These are phyloP conservation scores for Hypotaenidia philippensis DNA, from an alignment of 2,797 vertebrate genomes.

Conservation along the genomic window DNA sequence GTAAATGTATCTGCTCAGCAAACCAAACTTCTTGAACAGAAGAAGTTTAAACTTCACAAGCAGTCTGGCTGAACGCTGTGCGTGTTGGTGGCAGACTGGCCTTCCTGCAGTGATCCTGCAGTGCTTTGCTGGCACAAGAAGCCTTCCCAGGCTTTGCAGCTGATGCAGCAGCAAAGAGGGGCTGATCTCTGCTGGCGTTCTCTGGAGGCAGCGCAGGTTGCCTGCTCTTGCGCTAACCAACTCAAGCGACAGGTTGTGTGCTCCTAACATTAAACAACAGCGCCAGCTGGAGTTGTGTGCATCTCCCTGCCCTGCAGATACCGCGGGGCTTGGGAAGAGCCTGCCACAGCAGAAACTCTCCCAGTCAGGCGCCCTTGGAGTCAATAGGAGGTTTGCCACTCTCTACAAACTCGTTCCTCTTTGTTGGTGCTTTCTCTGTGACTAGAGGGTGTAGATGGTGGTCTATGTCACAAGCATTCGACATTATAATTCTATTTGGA, in stretches of 20 bases:
- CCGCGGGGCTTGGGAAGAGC: not conserved
- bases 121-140: not conserved
- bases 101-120: not conserved
- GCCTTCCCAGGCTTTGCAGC: not conserved
- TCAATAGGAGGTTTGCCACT: not conserved
- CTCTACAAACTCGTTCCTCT: not conserved
- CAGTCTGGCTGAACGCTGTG: not conserved
- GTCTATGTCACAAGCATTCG: not conserved
- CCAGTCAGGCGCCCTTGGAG: not conserved
- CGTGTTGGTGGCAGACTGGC: not conserved
- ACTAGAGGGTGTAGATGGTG: not conserved
- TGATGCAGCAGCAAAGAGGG: not conserved
- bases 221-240: not conserved
- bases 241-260: too few relatives aligned
- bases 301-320: not conserved
- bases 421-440: not conserved
- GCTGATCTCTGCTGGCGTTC: not conserved
- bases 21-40: not conserved
- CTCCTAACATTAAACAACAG: slow-evolving; percentile 16
- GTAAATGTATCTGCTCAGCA: not conserved
- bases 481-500: not conserved
- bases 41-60: not conserved
- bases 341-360: accelerated
- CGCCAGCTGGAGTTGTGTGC: slow-evolving; percentile 35
- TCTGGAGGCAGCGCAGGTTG: not conserved